Percentiles rank a stretch among this genome's conserved stretches.
phyloP scores from a whole-genome alignment of 2,888 invertebrate species.

The Ichneumon xanthorius region DNA sequence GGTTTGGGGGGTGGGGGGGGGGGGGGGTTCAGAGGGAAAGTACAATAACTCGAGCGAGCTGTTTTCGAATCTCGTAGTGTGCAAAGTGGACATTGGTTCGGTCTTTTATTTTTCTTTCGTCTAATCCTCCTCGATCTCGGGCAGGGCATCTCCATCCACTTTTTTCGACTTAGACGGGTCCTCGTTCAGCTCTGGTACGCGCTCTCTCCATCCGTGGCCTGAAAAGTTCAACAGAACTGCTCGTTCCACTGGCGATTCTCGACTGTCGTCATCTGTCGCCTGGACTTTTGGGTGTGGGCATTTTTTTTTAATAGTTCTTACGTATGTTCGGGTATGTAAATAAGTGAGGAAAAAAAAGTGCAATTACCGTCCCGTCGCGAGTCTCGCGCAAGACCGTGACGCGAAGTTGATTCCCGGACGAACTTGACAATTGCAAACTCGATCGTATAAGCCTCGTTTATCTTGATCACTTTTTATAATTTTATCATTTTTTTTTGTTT shows the following conservation, averaged over 20 bases:
- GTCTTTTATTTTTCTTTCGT: conserved; percentile 46
- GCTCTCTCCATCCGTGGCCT: conserved; percentile 84
- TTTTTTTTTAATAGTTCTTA: conserved; percentile 14
- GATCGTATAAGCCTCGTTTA: conserved; percentile 43
- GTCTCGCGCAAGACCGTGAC: conserved; percentile 43
- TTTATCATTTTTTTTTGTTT: conserved; percentile 61
- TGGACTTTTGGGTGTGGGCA: conserved; percentile 69
- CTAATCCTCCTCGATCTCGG: conserved; percentile 78
- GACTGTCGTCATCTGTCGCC: conserved; percentile 56
- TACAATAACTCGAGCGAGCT: conserved; percentile 15
- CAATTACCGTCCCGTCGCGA: conserved; percentile 17
- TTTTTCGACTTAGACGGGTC: conserved; percentile 80
- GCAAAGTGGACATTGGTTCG: conserved; percentile 48
- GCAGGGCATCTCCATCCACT: conserved; percentile 77
- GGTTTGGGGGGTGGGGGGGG: background rate
- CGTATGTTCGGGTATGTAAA: background rate
- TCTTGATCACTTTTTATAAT: conserved; percentile 49
- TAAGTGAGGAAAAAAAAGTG: conserved; percentile 12
- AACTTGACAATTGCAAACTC: conserved; percentile 21
- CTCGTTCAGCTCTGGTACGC: conserved; percentile 84
- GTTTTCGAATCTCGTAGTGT: conserved; percentile 57
- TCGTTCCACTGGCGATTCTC: conserved; percentile 75
- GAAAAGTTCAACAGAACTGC: conserved; percentile 83
- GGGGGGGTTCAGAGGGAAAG: conserved; percentile 1
- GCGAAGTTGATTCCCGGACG: conserved; percentile 4